Evolutionary conservation across 1,140 invertebrate species (phyloP).

Genomic region (Venustaconcha ellipsiformis): DNA sequence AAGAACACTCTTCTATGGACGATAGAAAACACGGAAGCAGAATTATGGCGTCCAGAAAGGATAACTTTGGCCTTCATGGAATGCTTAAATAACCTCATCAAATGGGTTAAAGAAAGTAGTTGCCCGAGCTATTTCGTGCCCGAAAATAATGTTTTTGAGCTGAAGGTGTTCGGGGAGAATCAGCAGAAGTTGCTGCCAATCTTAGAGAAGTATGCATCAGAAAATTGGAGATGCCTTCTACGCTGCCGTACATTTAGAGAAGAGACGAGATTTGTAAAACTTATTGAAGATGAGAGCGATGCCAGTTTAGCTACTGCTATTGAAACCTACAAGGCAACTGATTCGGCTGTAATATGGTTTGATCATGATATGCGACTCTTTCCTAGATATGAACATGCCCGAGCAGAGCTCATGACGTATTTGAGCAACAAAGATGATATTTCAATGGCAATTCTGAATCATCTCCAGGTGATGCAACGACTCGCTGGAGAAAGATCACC

Average conservation of each 20-base stretch:
- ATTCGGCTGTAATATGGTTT: constrained; percentile 5
- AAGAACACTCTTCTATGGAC: constrained; percentile 18
- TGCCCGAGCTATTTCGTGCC: constrained; percentile 7
- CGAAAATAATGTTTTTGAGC: constrained; percentile 8
- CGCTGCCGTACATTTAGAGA: background rate
- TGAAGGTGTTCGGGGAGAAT: background rate
- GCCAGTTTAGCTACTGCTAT: no score
- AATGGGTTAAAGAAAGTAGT: background rate
- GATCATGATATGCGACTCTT: constrained; percentile 5
- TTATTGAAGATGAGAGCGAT: background rate
- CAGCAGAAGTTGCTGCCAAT: background rate
- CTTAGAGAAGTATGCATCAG: background rate
- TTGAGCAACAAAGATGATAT: background rate
- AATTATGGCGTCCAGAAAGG: constrained; percentile 1
- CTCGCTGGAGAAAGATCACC: background rate
- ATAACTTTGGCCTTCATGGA: background rate
- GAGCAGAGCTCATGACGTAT: constrained; percentile 2
- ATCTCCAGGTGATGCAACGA: background rate
- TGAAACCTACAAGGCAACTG: background rate
- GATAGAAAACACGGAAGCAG: constrained; percentile 4
- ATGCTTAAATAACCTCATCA: background rate
- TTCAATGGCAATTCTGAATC: background rate
- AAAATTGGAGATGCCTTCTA: constrained; percentile 15
- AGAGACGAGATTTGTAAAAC: background rate
- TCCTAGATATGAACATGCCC: constrained; percentile 8